Conservation (phyloP, 2,888 invertebrate species). For the Corbicula japonica region DNA sequence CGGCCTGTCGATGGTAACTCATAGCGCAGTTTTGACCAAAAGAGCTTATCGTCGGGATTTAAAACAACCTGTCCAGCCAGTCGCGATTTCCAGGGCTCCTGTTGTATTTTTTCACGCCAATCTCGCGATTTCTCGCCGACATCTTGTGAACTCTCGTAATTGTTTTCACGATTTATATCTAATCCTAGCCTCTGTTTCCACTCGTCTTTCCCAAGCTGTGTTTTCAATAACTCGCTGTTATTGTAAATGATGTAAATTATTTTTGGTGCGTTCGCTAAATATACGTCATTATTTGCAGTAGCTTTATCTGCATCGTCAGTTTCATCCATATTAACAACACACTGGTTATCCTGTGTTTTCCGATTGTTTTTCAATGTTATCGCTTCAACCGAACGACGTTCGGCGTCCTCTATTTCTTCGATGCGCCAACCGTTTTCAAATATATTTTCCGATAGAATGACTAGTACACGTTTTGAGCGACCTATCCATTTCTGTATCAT, state of each 20-base stretch:
- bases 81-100: slow-evolving; percentile 67
- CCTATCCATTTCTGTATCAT: slow-evolving; percentile 51
- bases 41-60: slow-evolving; percentile 58
- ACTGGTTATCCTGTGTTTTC: background rate
- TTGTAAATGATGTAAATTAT: slow-evolving; percentile 49
- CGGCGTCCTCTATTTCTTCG: slow-evolving; percentile 59
- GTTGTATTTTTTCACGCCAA: slow-evolving; percentile 39
- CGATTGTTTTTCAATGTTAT: background rate
- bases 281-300: slow-evolving; percentile 14
- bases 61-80: slow-evolving; percentile 57
- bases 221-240: slow-evolving; percentile 8
- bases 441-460: slow-evolving; percentile 61
- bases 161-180: background rate
- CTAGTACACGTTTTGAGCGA: slow-evolving; percentile 56
- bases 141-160: background rate
- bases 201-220: slow-evolving; percentile 50
- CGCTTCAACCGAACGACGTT: slow-evolving; percentile 40
- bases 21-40: slow-evolving; percentile 70
- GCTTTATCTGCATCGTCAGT: background rate
- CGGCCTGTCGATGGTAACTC: slow-evolving; percentile 64
- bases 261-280: slow-evolving; percentile 31
- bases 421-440: slow-evolving; percentile 49
- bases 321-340: background rate
- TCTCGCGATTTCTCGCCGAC: background rate
- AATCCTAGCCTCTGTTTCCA: slow-evolving; percentile 58